These are phyloP conservation scores for Ophion costatus DNA, from an alignment of 2,888 invertebrate species.

Conservation along the genomic window DNA sequence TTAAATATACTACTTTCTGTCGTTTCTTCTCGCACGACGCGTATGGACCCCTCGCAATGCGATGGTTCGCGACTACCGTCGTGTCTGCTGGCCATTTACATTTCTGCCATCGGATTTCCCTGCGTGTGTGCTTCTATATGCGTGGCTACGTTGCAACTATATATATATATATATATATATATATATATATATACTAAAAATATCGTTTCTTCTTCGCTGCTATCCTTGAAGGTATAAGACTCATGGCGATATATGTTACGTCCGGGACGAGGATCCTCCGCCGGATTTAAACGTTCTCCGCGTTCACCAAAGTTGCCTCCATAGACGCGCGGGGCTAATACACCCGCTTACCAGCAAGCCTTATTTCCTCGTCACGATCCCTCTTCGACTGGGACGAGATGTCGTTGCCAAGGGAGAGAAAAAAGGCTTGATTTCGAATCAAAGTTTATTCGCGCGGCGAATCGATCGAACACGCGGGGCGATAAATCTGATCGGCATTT, in stretches of 20 bases:
- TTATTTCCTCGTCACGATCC: background rate
- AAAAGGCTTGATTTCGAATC: background rate
- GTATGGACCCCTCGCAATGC: slow-evolving; percentile 29
- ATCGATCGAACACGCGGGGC: no score
- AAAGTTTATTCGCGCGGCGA: background rate
- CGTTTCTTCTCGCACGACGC: slow-evolving; percentile 51
- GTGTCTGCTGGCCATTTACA: slow-evolving; percentile 60
- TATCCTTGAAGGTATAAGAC: slow-evolving; percentile 32
- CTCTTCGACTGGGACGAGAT: background rate
- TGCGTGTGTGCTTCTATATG: slow-evolving; percentile 16
- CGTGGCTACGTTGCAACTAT: slow-evolving; percentile 23
- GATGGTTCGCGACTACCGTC: slow-evolving; percentile 48
- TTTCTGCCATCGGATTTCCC: slow-evolving; percentile 54
- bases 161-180: background rate
- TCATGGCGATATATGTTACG: slow-evolving; percentile 6
- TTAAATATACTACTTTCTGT: slow-evolving; percentile 59
- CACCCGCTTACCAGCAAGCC: background rate
- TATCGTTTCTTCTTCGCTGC: slow-evolving; percentile 45
- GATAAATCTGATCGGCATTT: background rate
- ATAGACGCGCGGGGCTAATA: background rate
- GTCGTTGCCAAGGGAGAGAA: background rate
- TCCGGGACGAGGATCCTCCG: slow-evolving; percentile 30
- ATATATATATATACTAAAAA: slow-evolving; percentile 15
- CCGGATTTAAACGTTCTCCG: slow-evolving; percentile 12
- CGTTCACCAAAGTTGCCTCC: background rate